Evolutionary conservation across 2,888 invertebrate species (phyloP).

Genomic region (Nymphalis c-album): DNA sequence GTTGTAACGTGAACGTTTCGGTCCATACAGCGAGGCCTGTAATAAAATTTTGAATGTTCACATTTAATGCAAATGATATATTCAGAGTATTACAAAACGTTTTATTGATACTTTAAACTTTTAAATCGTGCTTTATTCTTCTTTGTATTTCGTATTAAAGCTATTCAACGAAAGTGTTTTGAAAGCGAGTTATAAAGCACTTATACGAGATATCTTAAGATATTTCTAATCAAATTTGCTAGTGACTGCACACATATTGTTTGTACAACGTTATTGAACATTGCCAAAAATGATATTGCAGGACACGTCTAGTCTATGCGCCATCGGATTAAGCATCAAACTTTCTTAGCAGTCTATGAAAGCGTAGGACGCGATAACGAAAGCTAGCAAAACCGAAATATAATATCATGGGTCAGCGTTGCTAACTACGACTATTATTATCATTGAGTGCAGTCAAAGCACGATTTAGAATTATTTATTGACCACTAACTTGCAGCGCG

Average conservation of each 20-base stretch:
- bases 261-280: too few relatives aligned
- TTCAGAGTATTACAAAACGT: conserved; percentile 23
- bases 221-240: too few relatives aligned
- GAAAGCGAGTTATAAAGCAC: too few relatives aligned
- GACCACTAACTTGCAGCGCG: conserved; percentile 36
- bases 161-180: too few relatives aligned
- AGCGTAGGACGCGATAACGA: conserved; percentile 16
- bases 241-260: too few relatives aligned
- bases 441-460: conserved; percentile 34
- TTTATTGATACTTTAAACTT: conserved; percentile 28
- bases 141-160: neutral
- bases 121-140: conserved; percentile 24
- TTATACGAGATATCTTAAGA: too few relatives aligned
- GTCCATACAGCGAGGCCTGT: conserved; percentile 15
- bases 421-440: conserved; percentile 32
- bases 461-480: conserved; percentile 37
- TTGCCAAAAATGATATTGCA: too few relatives aligned
- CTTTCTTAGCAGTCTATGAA: neutral
- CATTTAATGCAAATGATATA: conserved; percentile 26
- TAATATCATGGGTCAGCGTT: conserved; percentile 21
- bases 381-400: conserved; percentile 27
- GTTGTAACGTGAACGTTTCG: conserved; percentile 19
- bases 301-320: neutral
- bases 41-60: conserved; percentile 28
- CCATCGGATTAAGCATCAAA: neutral